Evolutionary conservation across 1,140 invertebrate genomes (phyloP).

Genomic region (Drosophila erecta): DNA sequence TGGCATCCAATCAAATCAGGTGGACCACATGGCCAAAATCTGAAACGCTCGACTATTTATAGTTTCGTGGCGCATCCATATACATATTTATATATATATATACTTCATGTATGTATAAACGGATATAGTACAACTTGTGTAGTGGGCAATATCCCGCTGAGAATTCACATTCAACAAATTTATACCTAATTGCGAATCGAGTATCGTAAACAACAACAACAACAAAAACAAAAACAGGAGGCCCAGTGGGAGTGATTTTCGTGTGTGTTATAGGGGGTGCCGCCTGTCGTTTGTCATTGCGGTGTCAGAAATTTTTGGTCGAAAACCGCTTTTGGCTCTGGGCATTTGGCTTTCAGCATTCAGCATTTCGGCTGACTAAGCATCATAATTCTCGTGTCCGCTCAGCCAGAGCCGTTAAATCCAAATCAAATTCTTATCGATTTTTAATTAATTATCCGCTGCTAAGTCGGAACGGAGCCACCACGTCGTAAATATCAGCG

Average conservation of each 20-base stretch:
- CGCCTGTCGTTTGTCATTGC: constrained; percentile 58
- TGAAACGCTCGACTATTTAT: constrained; percentile 44
- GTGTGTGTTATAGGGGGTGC: not conserved
- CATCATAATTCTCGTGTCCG: constrained; percentile 60
- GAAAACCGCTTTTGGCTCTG: constrained; percentile 5
- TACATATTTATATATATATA: not conserved
- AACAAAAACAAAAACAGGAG: constrained; percentile 47
- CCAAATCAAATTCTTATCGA: constrained; percentile 82
- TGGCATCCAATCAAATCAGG: constrained; percentile 56
- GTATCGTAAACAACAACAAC: constrained; percentile 61
- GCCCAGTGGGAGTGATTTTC: not conserved
- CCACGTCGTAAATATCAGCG: constrained; percentile 61
- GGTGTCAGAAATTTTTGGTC: constrained; percentile 8
- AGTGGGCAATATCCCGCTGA: constrained; percentile 18
- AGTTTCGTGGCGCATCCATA: constrained; percentile 1
- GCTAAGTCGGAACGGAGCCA: constrained; percentile 36
- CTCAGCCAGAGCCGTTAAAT: constrained; percentile 64
- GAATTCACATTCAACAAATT: constrained; percentile 48
- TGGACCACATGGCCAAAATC: constrained; percentile 34
- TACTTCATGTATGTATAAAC: no score
- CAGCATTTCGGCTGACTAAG: constrained; percentile 64
- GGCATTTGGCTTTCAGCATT: not conserved
- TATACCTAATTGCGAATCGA: constrained; percentile 60
- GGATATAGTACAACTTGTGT: no score
- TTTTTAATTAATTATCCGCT: constrained; percentile 78